Base-by-base conservation (phyloP, 2,113 vertebrate genomes). In the Phoenicopterus ruber region DNA sequence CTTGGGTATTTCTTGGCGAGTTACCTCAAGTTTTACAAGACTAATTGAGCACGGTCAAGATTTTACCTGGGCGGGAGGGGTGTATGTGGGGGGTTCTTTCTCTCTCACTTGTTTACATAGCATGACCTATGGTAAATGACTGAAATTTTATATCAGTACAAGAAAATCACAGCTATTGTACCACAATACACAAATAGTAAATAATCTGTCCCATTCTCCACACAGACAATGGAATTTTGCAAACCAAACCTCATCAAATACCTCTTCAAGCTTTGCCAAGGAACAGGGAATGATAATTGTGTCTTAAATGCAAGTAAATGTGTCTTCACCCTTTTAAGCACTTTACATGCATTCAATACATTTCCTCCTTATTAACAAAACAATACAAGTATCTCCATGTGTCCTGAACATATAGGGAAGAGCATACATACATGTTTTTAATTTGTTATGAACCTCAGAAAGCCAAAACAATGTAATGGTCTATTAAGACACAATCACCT, bases 51-150 rank as follows among this genome's bases (percentile, higher is more conserved):
- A 32, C 4, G 11, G 21, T 26, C 18, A 31, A 44, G 24, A 36
- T 26, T 86, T 52, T 65, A 24, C 14, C 44, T 20, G 10, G 6
- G 8, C n/a, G 36, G 36, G 1, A 38, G 5, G 15, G 1, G 1
- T n/a, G n/a, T n/a, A n/a, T n/a, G n/a, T n/a, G 3, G 6, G 7
- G 9, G 7, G 3, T 31, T 81, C 63, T 76, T 85, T 85, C 57
- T 58, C 25, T 13, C 17, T 32, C 16, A 7, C 7, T 34, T 67
- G 7, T 47, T 93, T 65, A 46, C 40, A 20, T 7, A 57, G 54
- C 25, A 50, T 47, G 8, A 73, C 5, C 38, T 46, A 4, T 11
- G 17, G 29, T 17, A 58, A 82, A 77, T 32, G 24, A 63, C 70
- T 69, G 25, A 79, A 80, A 69, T 79, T 46, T 91, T 79, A 2